phyloP scores from a whole-genome alignment of 2,797 vertebrate genomes.

The Monodelphis domestica region DNA sequence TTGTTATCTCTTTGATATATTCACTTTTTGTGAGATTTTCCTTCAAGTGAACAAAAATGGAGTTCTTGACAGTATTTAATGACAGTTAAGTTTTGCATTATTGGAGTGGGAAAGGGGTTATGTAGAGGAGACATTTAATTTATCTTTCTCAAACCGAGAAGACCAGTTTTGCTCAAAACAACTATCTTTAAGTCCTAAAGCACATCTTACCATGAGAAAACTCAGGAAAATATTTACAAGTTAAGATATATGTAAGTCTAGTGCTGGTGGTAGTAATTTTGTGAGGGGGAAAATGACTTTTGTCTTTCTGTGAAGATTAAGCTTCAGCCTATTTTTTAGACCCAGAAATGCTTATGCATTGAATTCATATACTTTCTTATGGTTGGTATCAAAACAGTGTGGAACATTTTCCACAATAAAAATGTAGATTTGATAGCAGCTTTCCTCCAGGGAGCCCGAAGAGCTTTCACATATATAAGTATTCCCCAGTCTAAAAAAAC shows the following conservation, averaged over 20 bases:
- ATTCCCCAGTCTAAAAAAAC: constrained; percentile 52
- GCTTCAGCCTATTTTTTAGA: constrained; percentile 59
- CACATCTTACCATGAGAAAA: constrained; percentile 47
- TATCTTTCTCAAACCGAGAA: constrained; percentile 49
- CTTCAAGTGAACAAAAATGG: constrained; percentile 40
- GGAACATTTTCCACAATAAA: constrained; percentile 33
- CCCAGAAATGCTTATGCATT: constrained; percentile 42
- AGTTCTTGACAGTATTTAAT: constrained; percentile 53
- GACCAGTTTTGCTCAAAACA: constrained; percentile 37
- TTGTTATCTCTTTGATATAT: constrained; percentile 34
- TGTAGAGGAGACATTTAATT: constrained; percentile 36
- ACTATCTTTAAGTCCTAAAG: constrained; percentile 51
- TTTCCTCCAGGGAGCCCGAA: constrained; percentile 28
- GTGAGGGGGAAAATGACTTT: constrained; percentile 3
- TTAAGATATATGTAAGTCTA: constrained; percentile 46
- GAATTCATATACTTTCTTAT: constrained; percentile 44
- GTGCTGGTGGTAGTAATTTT: constrained; percentile 25
- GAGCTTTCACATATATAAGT: constrained; percentile 28
- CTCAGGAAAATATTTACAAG: constrained; percentile 58
- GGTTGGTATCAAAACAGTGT: constrained; percentile 30
- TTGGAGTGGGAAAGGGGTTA: constrained; percentile 1
- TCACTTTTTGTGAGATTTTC: constrained; percentile 53
- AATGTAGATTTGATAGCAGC: constrained; percentile 22
- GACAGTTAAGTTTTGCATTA: constrained; percentile 29
- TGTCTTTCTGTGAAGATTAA: constrained; percentile 27